A percentile compares a stretch with the other conserved stretches of the same genome.
phyloP scores from a whole-genome alignment of 2,888 invertebrate genomes.

The Drosophila neotestacea region DNA sequence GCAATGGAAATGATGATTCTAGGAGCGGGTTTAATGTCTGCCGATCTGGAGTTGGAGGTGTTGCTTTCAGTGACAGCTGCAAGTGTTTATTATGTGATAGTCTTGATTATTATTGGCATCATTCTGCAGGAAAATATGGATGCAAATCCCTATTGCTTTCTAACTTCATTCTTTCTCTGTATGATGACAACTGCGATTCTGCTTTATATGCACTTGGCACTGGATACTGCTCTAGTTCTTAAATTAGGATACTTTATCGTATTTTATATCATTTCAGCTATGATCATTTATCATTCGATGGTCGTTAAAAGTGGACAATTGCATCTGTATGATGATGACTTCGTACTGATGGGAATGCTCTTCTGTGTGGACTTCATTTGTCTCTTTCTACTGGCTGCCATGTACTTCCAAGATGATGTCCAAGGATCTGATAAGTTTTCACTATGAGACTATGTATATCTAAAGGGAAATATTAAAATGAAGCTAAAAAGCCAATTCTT shows the following conservation, averaged over 20 bases:
- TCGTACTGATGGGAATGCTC: slow-evolving; percentile 16
- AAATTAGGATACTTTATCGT: slow-evolving; percentile 8
- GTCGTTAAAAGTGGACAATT: background rate
- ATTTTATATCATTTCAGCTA: slow-evolving; percentile 8
- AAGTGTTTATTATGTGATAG: background rate
- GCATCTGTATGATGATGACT: background rate
- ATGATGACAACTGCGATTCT: slow-evolving; percentile 11
- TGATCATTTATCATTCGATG: slow-evolving; percentile 25
- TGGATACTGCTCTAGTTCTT: background rate
- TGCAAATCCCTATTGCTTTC: slow-evolving; percentile 25
- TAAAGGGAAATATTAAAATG: background rate
- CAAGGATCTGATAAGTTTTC: background rate
- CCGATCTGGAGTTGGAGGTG: background rate
- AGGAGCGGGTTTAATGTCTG: background rate
- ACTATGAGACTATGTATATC: background rate
- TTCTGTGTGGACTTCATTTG: slow-evolving; percentile 17
- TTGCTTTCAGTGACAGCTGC: background rate
- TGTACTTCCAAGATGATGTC: slow-evolving; percentile 6
- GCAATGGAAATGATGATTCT: slow-evolving; percentile 12
- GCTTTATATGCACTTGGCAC: slow-evolving; percentile 9
- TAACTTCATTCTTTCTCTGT: slow-evolving; percentile 22
- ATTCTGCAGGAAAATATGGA: background rate
- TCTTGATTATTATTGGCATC: background rate
- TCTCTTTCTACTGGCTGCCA: background rate
- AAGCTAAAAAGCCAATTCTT: background rate